phyloP scores from a whole-genome alignment of 2,113 vertebrate species.

The Dolichallabes microphthalmus region DNA sequence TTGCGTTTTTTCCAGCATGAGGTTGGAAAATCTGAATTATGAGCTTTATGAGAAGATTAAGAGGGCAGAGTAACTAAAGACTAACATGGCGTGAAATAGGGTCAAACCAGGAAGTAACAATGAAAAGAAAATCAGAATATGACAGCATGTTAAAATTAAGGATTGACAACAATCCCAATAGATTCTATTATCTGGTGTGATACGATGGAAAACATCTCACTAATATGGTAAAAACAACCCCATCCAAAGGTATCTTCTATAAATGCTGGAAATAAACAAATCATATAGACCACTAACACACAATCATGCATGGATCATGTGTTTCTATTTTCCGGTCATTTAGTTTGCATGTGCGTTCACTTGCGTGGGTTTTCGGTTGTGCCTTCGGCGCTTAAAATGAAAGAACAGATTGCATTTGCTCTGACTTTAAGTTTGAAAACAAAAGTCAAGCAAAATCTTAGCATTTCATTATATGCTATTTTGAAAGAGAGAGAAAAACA shows the following conservation, averaged over 20 bases:
- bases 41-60: not conserved
- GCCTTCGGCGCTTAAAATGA: not conserved
- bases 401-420: not conserved
- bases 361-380: not conserved
- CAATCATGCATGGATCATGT: not conserved
- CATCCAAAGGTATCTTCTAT: too few species aligned
- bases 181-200: not conserved
- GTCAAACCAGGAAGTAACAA: not conserved
- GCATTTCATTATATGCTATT: constrained; percentile 53
- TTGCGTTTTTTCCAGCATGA: not conserved
- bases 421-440: not conserved
- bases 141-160: not conserved
- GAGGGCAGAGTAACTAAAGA: not conserved
- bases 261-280: not conserved
- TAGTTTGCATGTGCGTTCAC: not conserved
- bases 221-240: not conserved
- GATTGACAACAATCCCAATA: not conserved
- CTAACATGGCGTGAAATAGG: too few species aligned
- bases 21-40: not conserved
- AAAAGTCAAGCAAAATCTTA: not conserved
- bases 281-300: not conserved
- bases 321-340: not conserved
- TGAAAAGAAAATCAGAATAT: not conserved
- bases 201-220: not conserved
- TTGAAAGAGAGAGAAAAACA: constrained; percentile 49